Evolutionary conservation across 1,140 invertebrate species (phyloP).

Genomic region (Sminthurinus signatus): DNA sequence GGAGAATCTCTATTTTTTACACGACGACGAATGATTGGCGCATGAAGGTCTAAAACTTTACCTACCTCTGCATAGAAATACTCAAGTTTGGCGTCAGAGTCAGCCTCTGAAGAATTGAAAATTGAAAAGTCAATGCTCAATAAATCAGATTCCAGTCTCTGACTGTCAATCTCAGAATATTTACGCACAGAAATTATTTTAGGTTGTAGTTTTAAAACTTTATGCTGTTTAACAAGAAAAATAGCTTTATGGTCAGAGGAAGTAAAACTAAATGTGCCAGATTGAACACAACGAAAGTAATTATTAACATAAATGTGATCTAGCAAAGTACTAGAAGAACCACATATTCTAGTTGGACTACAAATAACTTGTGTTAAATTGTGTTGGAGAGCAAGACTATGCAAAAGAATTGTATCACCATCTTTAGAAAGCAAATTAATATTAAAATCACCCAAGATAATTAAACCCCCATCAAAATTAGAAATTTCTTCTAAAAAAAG

Average conservation of each 20-base stretch:
- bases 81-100: background rate
- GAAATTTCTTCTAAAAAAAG: background rate
- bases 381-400: background rate
- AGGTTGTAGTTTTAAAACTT: background rate
- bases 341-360: background rate
- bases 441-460: background rate
- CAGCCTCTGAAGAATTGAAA: background rate
- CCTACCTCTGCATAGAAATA: background rate
- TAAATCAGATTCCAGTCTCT: background rate
- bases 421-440: background rate
- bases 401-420: background rate
- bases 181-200: background rate
- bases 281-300: background rate
- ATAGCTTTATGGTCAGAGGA: background rate
- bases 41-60: background rate
- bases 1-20: background rate
- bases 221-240: background rate
- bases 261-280: background rate
- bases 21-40: background rate
- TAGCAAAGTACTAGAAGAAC: background rate
- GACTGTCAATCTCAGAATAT: background rate
- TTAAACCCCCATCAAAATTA: background rate
- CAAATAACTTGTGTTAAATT: background rate
- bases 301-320: background rate
- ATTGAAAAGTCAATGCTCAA: background rate